Percentiles rank a stretch among this genome's conserved stretches.
Conservation (phyloP, 1,140 invertebrate species). For the Musca domestica region DNA sequence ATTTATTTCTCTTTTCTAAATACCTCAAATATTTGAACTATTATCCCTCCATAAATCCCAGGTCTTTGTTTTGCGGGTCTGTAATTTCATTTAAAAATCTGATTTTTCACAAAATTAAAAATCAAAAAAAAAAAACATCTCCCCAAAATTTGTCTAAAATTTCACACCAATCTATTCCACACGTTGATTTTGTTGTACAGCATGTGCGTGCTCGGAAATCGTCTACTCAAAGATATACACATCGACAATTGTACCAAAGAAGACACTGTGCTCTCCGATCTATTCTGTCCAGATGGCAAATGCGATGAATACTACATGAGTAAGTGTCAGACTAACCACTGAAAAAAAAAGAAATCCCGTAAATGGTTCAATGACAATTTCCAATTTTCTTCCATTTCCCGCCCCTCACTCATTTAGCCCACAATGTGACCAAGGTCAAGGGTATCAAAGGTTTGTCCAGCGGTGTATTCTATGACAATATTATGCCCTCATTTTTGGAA, state of each 20-base stretch:
- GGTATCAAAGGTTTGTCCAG: slow-evolving; percentile 82
- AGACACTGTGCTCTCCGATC: slow-evolving; percentile 61
- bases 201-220: slow-evolving; percentile 88
- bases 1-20: no score
- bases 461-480: slow-evolving; percentile 71
- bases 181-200: slow-evolving; percentile 59
- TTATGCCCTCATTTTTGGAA: slow-evolving; percentile 60
- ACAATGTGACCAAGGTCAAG: slow-evolving; percentile 62
- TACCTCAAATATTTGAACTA: no score
- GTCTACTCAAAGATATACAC: slow-evolving; percentile 75
- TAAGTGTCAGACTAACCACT: slow-evolving; percentile 26
- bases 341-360: background rate
- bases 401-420: slow-evolving; percentile 33
- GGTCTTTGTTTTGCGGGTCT: no score
- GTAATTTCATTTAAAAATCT: no score
- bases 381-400: background rate
- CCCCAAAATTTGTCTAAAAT: background rate
- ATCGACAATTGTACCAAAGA: slow-evolving; percentile 78
- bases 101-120: no score
- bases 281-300: slow-evolving; percentile 57
- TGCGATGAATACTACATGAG: slow-evolving; percentile 49
- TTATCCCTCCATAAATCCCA: no score
- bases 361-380: background rate
- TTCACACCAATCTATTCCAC: background rate
- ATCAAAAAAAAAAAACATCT: background rate